Base-by-base conservation (phyloP, 2,888 invertebrate species). In the Mesorhabditis sp. region DNA sequence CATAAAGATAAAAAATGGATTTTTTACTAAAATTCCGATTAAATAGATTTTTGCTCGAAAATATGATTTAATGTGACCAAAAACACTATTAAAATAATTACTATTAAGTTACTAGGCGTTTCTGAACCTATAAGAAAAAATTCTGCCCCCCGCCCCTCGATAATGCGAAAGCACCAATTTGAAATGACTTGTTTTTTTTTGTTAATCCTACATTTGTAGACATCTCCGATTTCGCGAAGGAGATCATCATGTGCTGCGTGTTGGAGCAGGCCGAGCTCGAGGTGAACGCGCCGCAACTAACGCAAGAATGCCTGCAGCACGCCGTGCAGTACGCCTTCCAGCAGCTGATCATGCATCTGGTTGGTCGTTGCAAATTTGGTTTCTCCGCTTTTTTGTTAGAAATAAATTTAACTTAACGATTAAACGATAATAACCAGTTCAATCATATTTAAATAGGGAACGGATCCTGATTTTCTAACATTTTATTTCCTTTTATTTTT, bases 181-280 rank as follows among this genome's bases (percentile, higher is more conserved):
- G 4, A 41, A 50, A 15, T 5, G 41, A 65, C 43, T 44, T n/a
- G 13, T 10, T 50, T 64, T 13, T 45, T 15, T 15, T 28, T 28
- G 1, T 28, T 28, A 1, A 28, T 1, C 28, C 28, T 2, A 28
- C 28, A 10, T 28, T 72, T 74, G 66, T 66, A 77, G 85, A 83
- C 63, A 83, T 85, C 5, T 81, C 82, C 4, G 79, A 82, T 68
- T 86, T 76, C 71, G 77, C 84, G 15, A 86, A 85, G 71, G 85
- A 85, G 71, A 76, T 86, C 65, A 74, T 85, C 63, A 78, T 86
- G 75, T 80, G 83, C 67, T 77, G 81, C 43, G 83, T 86, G 45
- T 76, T 82, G 42, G 80, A 78, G 66, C 78, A 78, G 70, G 80
- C 86, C 41, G 86, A 85, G 69, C 74, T 85, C 4, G 76, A 76